Evolutionary conservation across 2,113 vertebrate species (phyloP).

Genomic region (Procapra przewalskii): DNA sequence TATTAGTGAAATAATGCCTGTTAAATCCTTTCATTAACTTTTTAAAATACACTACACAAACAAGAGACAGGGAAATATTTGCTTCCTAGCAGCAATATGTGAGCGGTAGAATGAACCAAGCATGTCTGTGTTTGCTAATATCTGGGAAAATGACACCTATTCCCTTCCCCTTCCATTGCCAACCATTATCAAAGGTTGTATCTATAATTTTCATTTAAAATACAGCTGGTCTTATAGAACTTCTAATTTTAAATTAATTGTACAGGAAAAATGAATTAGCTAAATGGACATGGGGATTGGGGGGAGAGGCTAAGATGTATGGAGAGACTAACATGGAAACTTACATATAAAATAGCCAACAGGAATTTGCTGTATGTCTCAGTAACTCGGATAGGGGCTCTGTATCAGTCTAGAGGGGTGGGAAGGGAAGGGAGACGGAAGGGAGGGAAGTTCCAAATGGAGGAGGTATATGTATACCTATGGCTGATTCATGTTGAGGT

Average conservation of each 20-base stretch:
- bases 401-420: not conserved
- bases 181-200: not conserved
- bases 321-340: not conserved
- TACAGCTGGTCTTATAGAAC: not conserved
- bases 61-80: not conserved
- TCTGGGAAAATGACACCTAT: not conserved
- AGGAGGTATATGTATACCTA: not conserved
- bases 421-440: not conserved
- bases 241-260: constrained; percentile 10
- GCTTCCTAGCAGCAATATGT: not conserved
- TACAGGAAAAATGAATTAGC: not conserved
- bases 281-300: not conserved
- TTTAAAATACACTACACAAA: constrained; percentile 12
- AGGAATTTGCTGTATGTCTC: not conserved
- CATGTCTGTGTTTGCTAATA: not conserved
- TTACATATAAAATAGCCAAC: not conserved
- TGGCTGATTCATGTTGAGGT: not conserved
- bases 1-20: constrained; percentile 7
- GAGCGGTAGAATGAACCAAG: not conserved
- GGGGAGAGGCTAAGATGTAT: not conserved
- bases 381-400: not conserved
- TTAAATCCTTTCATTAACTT: constrained; percentile 43
- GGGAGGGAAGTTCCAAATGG: not conserved
- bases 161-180: not conserved
- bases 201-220: not conserved